phyloP scores from a whole-genome alignment of 2,797 vertebrate genomes.

The Cyclura pinguis region DNA sequence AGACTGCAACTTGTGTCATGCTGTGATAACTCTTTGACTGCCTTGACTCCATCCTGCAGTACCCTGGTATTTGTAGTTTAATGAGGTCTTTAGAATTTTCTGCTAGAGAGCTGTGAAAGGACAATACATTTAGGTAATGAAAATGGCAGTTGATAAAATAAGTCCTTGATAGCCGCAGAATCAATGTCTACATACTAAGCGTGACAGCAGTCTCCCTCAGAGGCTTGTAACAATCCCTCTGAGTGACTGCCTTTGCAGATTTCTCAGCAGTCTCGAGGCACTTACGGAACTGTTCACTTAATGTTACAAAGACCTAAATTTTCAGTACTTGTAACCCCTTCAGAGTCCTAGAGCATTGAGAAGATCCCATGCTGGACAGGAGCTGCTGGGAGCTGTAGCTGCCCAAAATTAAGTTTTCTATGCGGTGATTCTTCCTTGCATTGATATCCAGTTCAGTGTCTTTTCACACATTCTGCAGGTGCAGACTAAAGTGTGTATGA shows the following conservation, averaged over 20 bases:
- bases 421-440: no score
- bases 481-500: background rate
- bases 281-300: background rate
- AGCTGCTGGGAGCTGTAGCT: no score
- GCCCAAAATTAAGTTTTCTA: no score
- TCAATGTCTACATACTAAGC: background rate
- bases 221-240: background rate
- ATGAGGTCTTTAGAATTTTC: no score
- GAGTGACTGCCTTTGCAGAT: background rate
- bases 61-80: no score
- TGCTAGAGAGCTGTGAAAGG: no score
- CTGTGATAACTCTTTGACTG: no score
- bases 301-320: background rate
- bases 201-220: background rate
- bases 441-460: background rate
- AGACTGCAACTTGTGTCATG: no score
- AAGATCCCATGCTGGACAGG: no score
- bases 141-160: background rate
- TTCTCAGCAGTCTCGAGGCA: background rate
- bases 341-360: background rate
- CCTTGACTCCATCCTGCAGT: no score
- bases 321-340: background rate
- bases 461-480: background rate
- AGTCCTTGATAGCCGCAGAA: background rate
- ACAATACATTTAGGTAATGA: background rate